Conservation (phyloP, 2,888 invertebrate species). For the Portevinia maculata region DNA sequence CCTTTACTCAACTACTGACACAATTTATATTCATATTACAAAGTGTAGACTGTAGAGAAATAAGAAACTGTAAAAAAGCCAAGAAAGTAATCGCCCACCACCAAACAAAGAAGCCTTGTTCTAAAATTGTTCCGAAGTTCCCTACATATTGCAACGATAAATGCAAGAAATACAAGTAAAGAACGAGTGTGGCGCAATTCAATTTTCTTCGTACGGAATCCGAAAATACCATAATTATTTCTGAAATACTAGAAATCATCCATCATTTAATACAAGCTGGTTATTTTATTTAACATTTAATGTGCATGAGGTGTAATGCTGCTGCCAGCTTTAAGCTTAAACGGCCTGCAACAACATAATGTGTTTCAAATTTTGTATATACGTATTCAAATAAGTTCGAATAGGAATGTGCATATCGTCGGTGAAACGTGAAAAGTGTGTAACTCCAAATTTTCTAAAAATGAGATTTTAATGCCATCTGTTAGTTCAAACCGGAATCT, state of each 20-base stretch:
- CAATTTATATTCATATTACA: not conserved
- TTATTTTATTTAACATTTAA: conserved; percentile 23
- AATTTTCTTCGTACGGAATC: not conserved
- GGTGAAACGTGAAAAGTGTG: no score
- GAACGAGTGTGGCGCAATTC: conserved; percentile 5
- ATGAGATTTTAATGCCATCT: no score
- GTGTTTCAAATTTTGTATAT: no score
- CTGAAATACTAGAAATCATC: not conserved
- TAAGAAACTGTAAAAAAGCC: conserved; percentile 16
- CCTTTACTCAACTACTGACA: conserved; percentile 13
- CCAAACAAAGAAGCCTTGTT: conserved; percentile 35
- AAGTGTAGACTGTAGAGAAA: not conserved
- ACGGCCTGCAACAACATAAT: no score
- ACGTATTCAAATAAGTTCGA: no score
- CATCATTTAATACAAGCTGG: not conserved
- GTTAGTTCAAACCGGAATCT: no score
- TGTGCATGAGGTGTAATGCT: conserved; percentile 25
- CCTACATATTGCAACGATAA: conserved; percentile 4
- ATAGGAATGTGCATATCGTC: no score
- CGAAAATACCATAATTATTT: conserved; percentile 7
- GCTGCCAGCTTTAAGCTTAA: not conserved
- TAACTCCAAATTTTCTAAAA: no score
- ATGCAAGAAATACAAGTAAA: not conserved
- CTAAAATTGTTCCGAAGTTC: conserved; percentile 26
- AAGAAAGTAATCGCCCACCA: conserved; percentile 43